phyloP scores from a whole-genome alignment of 1,140 invertebrate species.

The Lepidostoma basale region DNA sequence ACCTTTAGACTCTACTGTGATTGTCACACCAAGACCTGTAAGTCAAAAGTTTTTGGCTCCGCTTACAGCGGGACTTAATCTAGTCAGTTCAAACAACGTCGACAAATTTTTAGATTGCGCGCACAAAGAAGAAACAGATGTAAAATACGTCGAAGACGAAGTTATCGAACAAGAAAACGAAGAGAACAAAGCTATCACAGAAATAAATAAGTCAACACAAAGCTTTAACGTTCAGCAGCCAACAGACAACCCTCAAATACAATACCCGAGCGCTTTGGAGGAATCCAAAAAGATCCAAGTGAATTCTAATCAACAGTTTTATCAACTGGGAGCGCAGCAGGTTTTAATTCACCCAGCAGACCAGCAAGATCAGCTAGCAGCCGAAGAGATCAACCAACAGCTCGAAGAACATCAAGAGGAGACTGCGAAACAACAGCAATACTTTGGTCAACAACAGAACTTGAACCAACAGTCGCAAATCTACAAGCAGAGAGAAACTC shows the following conservation, averaged over 20 bases:
- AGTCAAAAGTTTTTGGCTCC: constrained; percentile 54
- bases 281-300: constrained; percentile 50
- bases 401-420: constrained; percentile 43
- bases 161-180: constrained; percentile 39
- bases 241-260: constrained; percentile 40
- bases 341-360: constrained; percentile 43
- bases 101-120: constrained; percentile 36
- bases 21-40: constrained; percentile 51
- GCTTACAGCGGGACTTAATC: constrained; percentile 51
- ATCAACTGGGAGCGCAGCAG: constrained; percentile 48
- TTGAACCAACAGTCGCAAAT: neutral
- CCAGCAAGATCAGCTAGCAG: constrained; percentile 44
- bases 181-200: constrained; percentile 31
- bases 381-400: constrained; percentile 45
- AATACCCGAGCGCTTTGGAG: constrained; percentile 50
- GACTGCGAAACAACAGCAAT: constrained; percentile 30
- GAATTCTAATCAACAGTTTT: constrained; percentile 50
- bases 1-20: constrained; percentile 49
- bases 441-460: constrained; percentile 6
- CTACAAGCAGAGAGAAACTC: neutral
- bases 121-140: constrained; percentile 23
- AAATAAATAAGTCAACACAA: constrained; percentile 14
- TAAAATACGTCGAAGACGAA: constrained; percentile 41
- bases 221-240: neutral
- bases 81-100: constrained; percentile 47